These are phyloP conservation scores for Gymnoscopelus braueri DNA, from an alignment of 2,797 vertebrate genomes.

Conservation along the genomic window DNA sequence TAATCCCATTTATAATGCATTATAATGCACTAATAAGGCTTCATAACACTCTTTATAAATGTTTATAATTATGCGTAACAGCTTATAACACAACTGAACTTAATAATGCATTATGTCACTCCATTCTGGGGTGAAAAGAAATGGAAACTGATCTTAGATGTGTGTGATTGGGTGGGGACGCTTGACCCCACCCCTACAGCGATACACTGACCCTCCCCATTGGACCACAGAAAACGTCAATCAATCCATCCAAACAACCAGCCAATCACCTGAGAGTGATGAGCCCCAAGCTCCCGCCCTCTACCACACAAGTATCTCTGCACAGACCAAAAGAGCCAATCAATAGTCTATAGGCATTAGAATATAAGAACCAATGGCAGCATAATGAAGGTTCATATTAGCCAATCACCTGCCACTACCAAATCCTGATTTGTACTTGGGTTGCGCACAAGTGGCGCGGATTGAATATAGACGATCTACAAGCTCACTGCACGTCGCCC, in stretches of 20 bases:
- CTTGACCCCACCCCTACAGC: background rate
- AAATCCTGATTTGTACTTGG: no score
- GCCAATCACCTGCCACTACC: no score
- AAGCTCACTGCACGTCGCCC: no score
- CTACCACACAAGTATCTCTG: slow-evolving; percentile 27
- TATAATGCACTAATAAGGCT: no score
- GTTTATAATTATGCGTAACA: no score
- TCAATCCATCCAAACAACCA: slow-evolving; percentile 38
- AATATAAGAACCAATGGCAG: slow-evolving; percentile 30
- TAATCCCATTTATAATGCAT: no score
- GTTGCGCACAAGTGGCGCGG: no score
- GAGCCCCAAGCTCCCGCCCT: slow-evolving; percentile 30
- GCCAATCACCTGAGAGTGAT: slow-evolving; percentile 34
- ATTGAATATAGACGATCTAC: no score
- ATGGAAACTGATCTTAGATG: slow-evolving; percentile 33
- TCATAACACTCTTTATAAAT: no score
- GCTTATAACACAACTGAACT: no score
- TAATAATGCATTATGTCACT: background rate
- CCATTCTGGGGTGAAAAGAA: slow-evolving; percentile 4
- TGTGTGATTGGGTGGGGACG: slow-evolving; percentile 37
- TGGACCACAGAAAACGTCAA: slow-evolving; percentile 55
- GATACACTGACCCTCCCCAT: slow-evolving; percentile 13
- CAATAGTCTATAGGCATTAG: slow-evolving; percentile 3
- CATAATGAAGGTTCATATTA: no score
- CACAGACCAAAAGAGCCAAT: slow-evolving; percentile 39